Evolutionary conservation across 2,888 invertebrate genomes (phyloP).

Genomic region (Euplexia lucipara): DNA sequence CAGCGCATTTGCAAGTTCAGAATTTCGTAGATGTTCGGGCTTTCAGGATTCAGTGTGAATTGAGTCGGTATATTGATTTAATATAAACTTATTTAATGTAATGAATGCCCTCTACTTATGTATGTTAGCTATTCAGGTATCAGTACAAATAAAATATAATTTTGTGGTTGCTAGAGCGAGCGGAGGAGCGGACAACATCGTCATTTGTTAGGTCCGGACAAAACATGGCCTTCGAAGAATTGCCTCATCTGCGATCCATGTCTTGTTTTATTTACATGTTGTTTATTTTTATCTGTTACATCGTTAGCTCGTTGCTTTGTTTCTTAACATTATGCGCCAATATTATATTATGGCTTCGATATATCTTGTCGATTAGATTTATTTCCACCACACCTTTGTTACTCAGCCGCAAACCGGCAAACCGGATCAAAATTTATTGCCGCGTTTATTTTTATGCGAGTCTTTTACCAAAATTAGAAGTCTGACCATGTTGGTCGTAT

Average conservation of each 20-base stretch:
- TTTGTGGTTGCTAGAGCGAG: conserved; percentile 47
- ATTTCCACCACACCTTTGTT: conserved; percentile 64
- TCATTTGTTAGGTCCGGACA: conserved; percentile 69
- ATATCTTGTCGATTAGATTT: conserved; percentile 68
- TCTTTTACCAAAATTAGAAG: conserved; percentile 57
- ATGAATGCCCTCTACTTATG: background rate
- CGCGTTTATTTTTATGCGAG: conserved; percentile 48
- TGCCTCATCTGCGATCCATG: conserved; percentile 67
- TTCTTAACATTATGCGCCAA: conserved; percentile 68
- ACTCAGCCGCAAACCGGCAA: conserved; percentile 55
- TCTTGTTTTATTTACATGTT: conserved; percentile 74
- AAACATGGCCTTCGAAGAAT: conserved; percentile 75
- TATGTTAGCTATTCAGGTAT: conserved; percentile 17
- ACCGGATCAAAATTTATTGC: conserved; percentile 57
- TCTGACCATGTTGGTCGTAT: conserved; percentile 29
- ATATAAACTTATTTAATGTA: conserved; percentile 7
- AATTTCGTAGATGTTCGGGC: background rate
- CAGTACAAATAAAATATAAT: conserved; percentile 53
- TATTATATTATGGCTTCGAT: conserved; percentile 68
- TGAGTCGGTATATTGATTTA: background rate
- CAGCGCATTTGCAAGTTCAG: too few relatives aligned
- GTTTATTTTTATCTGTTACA: conserved; percentile 69
- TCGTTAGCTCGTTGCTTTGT: conserved; percentile 66
- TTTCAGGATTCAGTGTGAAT: background rate
- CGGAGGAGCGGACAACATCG: conserved; percentile 39